These are phyloP conservation scores for Notarius lentiginosus DNA, from an alignment of 2,113 vertebrate species.

Conservation along the genomic window DNA sequence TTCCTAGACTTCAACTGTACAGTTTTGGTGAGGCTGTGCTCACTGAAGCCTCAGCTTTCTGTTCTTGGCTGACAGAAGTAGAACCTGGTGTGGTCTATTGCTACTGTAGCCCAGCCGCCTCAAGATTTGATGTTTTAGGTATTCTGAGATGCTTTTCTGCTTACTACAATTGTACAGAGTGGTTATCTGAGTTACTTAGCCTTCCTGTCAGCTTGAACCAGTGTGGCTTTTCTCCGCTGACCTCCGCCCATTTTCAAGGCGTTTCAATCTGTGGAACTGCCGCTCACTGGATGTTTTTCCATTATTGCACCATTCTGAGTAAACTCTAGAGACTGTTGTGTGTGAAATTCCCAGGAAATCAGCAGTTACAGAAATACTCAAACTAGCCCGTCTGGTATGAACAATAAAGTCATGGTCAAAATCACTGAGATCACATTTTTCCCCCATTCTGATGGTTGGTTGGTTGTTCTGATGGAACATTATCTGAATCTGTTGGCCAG, in stretches of 20 bases:
- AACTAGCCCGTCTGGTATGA: neutral
- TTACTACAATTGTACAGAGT: neutral
- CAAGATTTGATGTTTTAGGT: neutral
- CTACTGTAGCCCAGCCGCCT: too few species aligned
- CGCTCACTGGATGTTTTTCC: neutral
- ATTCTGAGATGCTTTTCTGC: neutral
- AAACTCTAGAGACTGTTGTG: neutral
- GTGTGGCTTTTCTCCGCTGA: too few species aligned
- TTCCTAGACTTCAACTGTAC: too few species aligned
- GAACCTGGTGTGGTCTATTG: too few species aligned
- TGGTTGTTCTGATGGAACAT: neutral
- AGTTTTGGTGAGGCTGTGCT: too few species aligned
- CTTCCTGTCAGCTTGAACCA: neutral
- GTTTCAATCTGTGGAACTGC: neutral
- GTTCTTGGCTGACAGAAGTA: too few species aligned
- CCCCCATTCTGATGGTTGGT: neutral
- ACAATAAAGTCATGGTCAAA: neutral
- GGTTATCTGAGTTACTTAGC: neutral
- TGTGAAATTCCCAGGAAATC: neutral
- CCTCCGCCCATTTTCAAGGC: neutral
- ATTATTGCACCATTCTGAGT: too few species aligned
- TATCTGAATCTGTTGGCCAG: neutral
- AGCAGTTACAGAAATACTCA: neutral
- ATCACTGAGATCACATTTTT: neutral
- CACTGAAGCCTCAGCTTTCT: too few species aligned